Evolutionary conservation across 2,113 vertebrate species (phyloP).

Genomic region (Australoheros scitulus): DNA sequence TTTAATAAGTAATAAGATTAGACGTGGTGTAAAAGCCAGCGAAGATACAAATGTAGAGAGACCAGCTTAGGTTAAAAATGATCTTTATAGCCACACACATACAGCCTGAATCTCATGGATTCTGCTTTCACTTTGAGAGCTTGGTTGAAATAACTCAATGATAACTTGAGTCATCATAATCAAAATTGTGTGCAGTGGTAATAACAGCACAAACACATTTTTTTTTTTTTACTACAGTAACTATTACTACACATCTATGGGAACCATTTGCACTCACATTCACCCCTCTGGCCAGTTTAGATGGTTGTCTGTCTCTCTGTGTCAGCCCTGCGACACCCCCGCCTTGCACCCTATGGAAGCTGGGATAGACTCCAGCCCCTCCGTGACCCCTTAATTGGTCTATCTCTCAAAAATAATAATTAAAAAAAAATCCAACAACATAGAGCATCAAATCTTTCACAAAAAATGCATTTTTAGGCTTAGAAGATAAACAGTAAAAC

Average conservation of each 20-base stretch:
- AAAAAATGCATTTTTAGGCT: too few species aligned
- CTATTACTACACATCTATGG: not conserved
- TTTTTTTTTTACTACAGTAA: not conserved
- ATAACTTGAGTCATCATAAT: not conserved
- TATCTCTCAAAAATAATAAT: not conserved
- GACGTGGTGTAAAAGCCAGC: not conserved
- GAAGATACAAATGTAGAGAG: not conserved
- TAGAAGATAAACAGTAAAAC: too few species aligned
- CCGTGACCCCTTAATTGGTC: too few species aligned
- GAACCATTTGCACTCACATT: too few species aligned
- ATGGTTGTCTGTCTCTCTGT: too few species aligned
- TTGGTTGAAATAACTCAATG: not conserved
- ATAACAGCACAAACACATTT: not conserved
- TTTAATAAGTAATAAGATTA: not conserved
- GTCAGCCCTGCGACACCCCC: too few species aligned
- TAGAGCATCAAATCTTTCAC: too few species aligned
- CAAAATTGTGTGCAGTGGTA: not conserved
- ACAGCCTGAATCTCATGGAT: not conserved
- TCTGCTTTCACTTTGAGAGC: not conserved
- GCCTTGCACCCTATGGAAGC: too few species aligned
- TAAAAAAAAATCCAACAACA: not conserved
- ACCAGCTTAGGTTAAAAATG: not conserved
- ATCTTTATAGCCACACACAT: not conserved
- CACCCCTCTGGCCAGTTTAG: too few species aligned
- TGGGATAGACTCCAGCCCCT: too few species aligned